Evolutionary conservation across 2,113 vertebrate species (phyloP), one percentile per base, ranked within the genome.

Genomic region (Neotoma lepida): DNA sequence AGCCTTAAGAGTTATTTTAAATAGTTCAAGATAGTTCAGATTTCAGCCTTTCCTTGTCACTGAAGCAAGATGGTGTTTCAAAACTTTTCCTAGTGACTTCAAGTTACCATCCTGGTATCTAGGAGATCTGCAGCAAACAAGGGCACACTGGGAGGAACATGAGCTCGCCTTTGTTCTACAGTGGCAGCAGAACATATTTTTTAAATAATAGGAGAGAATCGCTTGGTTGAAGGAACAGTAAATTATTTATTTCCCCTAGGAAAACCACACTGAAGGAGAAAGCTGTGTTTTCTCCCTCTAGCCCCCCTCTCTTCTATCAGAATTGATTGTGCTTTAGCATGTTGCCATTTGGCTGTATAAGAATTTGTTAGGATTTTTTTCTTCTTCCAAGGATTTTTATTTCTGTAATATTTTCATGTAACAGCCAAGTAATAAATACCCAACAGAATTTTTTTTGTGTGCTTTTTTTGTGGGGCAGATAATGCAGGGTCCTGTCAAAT

Each of bases 401-500:
- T 97, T 98, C 98, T 96, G 96, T 97, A 98, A 97, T 98, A 98
- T 98, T 98, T 98, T 98, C 96, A 93, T 96, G 81, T 97, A 98
- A 98, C 96, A 89, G 96, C 94, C 78, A 96, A 96, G 96, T 96
- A 97, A 97, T 98, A 98, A 98, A 98, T 98, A 98, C 96, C 80
- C 74, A 86, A 84, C 89, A 97, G 97, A 97, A 95, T 96, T 98
- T 94, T 94, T 97, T 97, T 80, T 92, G 73, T 90, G 94, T 92
- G 97, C 94, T 97, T 97, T 94, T 71, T 97, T 96, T 94, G 92
- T 96, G 76, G 96, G 96, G 71, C 39, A 87, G 91, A 97, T 98
- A 97, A 97, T 97, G 88, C 81, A 97, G 90, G 95, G 97, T 96
- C 92, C 97, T 98, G 97, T 97, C 96, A 97, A 90, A 95, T 66